These are phyloP conservation scores for Pelodytes ibericus DNA, from an alignment of 2,797 vertebrate genomes.

Conservation along the genomic window DNA sequence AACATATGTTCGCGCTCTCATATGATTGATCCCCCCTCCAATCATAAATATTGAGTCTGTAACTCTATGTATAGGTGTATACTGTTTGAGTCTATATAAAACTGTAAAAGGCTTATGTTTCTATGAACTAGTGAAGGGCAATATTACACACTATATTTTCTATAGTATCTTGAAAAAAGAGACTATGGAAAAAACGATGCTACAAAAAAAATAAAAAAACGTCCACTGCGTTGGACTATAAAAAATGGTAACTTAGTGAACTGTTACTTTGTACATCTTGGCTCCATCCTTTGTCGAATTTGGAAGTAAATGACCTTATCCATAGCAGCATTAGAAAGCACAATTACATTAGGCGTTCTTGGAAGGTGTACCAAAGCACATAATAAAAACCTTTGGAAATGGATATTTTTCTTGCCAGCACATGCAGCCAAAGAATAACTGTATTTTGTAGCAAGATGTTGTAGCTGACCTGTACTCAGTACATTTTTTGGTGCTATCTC, in stretches of 20 bases:
- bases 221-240: background rate
- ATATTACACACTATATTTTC: too few species aligned
- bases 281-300: background rate
- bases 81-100: too few species aligned
- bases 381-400: slow-evolving; percentile 39
- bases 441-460: background rate
- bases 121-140: too few species aligned
- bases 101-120: too few species aligned
- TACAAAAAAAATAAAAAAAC: too few species aligned
- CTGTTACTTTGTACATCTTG: slow-evolving; percentile 12
- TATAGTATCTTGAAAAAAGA: background rate
- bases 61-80: too few species aligned
- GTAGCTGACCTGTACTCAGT: background rate
- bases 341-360: background rate
- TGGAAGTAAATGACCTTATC: slow-evolving; percentile 25
- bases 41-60: too few species aligned
- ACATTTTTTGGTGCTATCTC: background rate
- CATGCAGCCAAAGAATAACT: slow-evolving; percentile 25
- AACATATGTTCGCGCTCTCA: too few species aligned
- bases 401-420: slow-evolving; percentile 5
- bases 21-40: too few species aligned
- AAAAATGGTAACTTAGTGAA: background rate
- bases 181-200: background rate
- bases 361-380: slow-evolving; percentile 27
- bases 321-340: background rate